Evolutionary conservation across 2,113 vertebrate species (phyloP).

Genomic region (Hystrix brachyura): DNA sequence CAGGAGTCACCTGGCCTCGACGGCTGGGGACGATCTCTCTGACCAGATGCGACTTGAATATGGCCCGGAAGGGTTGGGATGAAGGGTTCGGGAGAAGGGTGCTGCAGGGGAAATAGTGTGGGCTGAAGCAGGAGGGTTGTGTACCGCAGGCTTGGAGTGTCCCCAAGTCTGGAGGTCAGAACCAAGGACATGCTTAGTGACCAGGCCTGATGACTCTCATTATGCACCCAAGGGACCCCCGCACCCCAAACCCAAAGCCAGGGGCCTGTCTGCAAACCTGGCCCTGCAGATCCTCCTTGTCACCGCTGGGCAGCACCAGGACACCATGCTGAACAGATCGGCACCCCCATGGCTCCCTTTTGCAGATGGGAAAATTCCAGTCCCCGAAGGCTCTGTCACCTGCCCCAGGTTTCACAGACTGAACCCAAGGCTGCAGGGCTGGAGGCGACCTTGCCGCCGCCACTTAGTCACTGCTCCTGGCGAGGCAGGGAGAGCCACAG

Average conservation of each 20-base stretch:
- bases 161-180: neutral
- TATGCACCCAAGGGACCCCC: neutral
- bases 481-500: neutral
- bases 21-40: neutral
- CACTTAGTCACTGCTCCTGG: fast-evolving
- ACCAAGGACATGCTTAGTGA: neutral
- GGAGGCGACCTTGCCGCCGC: fast-evolving
- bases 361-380: neutral
- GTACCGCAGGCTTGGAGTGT: too few relatives aligned
- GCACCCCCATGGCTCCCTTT: neutral
- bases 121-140: too few relatives aligned
- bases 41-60: neutral
- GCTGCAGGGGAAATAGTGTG: neutral
- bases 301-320: neutral
- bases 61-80: neutral
- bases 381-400: neutral
- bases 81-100: too few relatives aligned
- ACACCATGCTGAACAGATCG: neutral
- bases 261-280: too few relatives aligned
- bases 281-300: neutral
- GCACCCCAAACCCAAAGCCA: too few relatives aligned
- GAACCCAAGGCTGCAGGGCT: neutral
- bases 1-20: neutral
- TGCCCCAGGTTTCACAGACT: fast-evolving
- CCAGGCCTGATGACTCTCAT: neutral